phyloP scores from a whole-genome alignment of 2,797 vertebrate genomes.

The Champsocephalus esox region DNA sequence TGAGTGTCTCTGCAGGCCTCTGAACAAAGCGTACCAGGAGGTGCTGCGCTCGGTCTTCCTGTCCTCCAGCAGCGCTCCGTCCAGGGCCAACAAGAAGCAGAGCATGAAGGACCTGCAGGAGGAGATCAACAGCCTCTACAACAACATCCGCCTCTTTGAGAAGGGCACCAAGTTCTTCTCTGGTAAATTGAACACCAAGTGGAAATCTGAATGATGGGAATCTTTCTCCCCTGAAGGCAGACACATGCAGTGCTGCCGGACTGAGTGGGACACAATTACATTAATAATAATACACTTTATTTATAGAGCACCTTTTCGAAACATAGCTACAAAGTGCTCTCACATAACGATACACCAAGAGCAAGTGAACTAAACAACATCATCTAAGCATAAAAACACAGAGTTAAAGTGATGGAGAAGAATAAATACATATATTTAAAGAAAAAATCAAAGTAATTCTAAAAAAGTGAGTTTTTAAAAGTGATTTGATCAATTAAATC shows the following conservation, averaged over 20 bases:
- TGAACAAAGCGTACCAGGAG: slow-evolving; percentile 92
- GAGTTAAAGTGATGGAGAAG: too few species aligned
- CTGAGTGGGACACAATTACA: not conserved
- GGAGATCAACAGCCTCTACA: slow-evolving; percentile 93
- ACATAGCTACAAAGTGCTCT: too few species aligned
- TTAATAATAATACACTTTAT: too few species aligned
- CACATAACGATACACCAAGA: too few species aligned
- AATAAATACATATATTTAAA: too few species aligned
- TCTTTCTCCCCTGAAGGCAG: not conserved
- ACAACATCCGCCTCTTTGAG: slow-evolving; percentile 94
- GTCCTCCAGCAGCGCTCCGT: slow-evolving; percentile 86
- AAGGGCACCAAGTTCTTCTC: slow-evolving; percentile 92
- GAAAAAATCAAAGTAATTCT: too few species aligned
- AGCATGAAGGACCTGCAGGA: slow-evolving; percentile 96
- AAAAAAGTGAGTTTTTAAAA: too few species aligned
- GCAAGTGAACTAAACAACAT: too few species aligned
- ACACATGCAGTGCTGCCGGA: not conserved
- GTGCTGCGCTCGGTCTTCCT: slow-evolving; percentile 90
- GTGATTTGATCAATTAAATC: too few species aligned
- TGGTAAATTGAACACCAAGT: slow-evolving; percentile 76
- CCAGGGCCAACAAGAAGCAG: slow-evolving; percentile 89
- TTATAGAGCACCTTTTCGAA: too few species aligned
- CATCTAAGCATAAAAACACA: too few species aligned
- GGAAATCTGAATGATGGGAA: not conserved
- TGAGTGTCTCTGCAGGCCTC: slow-evolving; percentile 81